Base-by-base conservation (phyloP, 2,113 vertebrate species). In the Alosa alosa region DNA sequence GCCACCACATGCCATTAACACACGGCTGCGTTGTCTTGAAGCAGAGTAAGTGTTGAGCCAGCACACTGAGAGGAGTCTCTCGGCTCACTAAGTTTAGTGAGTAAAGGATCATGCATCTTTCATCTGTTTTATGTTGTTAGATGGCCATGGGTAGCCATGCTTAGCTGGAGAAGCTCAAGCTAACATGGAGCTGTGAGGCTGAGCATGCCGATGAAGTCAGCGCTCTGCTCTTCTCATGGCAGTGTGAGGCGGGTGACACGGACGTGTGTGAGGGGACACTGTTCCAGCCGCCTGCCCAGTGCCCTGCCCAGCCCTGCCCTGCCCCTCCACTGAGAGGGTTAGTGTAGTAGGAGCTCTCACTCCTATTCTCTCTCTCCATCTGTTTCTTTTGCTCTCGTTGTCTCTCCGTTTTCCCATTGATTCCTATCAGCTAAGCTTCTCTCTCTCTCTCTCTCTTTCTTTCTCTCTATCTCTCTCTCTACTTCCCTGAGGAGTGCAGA, bases 311-410 rank as follows among this genome's bases (percentile, higher is more conserved):
- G 81, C 83, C 82, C 36, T n/a, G n/a, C n/a, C 31, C n/a, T 64
- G 81, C 83, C 78, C 36, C n/a, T 88, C 13, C 84, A 49, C 49
- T 88, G 84, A 81, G 44, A 84, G 86, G n/a, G 50, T 81, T 88
- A 88, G 25, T 87, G 87, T 49, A 11, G 4, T 88, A 89, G 82
- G 25, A 31, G 25, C 41, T 47, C 41, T 47, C 17, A 72, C 31
- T 57, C 81, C 41, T 82, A n/a, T 3, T 49, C 10, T 83, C 36
- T 60, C 46, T 75, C 84, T 22, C 46, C 39, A 10, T 78, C 72
- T 39, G 11, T 78, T 36, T 78, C 36, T 39, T 2, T 78, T 31
- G 22, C 9, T 6, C 25, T 25, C n/a, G 11, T 68, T 68, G 64
- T 68, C 64, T 68, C 64, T 64, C 18, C 25, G 7, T 31, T 31